These are phyloP conservation scores for Euphydryas editha DNA, from an alignment of 2,888 invertebrate species.

Conservation along the genomic window DNA sequence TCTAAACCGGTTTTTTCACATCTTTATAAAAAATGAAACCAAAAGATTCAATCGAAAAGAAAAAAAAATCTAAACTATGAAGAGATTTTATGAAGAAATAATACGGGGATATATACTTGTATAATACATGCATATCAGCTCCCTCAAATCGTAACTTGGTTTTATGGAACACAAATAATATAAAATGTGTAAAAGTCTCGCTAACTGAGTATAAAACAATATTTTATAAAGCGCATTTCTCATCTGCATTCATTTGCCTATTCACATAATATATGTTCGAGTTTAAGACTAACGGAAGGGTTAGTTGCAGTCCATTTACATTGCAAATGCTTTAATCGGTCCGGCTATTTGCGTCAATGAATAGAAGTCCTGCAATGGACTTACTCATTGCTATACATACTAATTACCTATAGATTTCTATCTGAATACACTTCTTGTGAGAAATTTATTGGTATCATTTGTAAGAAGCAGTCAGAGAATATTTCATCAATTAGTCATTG, in stretches of 20 bases:
- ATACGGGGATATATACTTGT: too few species aligned
- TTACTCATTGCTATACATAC: conserved; percentile 25
- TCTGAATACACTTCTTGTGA: not conserved
- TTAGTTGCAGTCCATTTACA: conserved; percentile 58
- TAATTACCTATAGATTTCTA: conserved; percentile 20
- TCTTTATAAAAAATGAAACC: too few species aligned
- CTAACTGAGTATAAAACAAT: not conserved
- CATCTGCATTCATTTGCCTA: conserved; percentile 1
- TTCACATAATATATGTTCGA: conserved; percentile 34
- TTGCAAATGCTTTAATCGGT: conserved; percentile 61
- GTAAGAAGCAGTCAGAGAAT: not conserved
- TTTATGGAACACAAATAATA: too few species aligned
- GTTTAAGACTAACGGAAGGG: conserved; percentile 48
- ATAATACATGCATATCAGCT: too few species aligned
- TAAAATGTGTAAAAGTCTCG: too few species aligned
- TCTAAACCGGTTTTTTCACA: too few species aligned
- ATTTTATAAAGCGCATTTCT: not conserved
- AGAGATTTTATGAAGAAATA: too few species aligned
- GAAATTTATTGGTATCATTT: not conserved
- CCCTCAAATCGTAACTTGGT: too few species aligned
- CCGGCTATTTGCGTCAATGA: conserved; percentile 54
- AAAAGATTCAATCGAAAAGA: too few species aligned
- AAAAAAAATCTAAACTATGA: too few species aligned
- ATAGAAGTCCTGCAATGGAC: conserved; percentile 47
- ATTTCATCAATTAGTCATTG: not conserved